phyloP scores from a whole-genome alignment of 2,888 invertebrate genomes.

The Clivina fossor region DNA sequence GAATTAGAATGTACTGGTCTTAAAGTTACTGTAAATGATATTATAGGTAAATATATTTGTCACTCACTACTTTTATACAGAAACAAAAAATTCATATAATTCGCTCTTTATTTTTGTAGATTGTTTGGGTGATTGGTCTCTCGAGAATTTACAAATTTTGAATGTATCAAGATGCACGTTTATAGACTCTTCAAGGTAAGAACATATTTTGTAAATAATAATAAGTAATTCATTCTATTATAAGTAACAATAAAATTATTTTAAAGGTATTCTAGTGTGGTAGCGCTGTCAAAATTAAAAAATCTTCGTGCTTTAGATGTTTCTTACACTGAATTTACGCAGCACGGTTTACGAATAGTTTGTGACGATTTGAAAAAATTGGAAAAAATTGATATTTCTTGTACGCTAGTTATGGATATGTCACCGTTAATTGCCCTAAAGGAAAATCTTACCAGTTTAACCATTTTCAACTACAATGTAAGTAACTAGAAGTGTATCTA shows the following conservation, averaged over 20 bases:
- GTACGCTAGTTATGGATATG: slow-evolving; percentile 64
- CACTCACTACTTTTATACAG: no score
- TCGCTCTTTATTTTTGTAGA: no score
- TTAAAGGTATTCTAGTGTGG: slow-evolving; percentile 41
- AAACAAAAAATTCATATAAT: no score
- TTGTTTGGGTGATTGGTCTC: slow-evolving; percentile 67
- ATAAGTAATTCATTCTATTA: background rate
- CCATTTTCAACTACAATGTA: slow-evolving; percentile 63
- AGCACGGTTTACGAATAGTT: slow-evolving; percentile 64
- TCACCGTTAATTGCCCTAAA: slow-evolving; percentile 60
- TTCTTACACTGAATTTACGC: slow-evolving; percentile 69
- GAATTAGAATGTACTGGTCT: slow-evolving; percentile 57
- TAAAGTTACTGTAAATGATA: slow-evolving; percentile 59
- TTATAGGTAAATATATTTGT: slow-evolving; percentile 51
- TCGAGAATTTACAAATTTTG: slow-evolving; percentile 61
- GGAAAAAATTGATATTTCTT: slow-evolving; percentile 67
- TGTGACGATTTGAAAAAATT: slow-evolving; percentile 65
- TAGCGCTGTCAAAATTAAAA: slow-evolving; percentile 62
- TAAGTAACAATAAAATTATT: background rate
- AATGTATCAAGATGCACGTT: slow-evolving; percentile 66
- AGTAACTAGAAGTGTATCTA: no score
- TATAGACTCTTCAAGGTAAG: slow-evolving; percentile 58
- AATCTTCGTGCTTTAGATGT: slow-evolving; percentile 64
- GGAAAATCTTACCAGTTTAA: slow-evolving; percentile 60
- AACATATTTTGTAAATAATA: slow-evolving; percentile 9